phyloP scores from a whole-genome alignment of 2,797 vertebrate genomes.

The Aulostomus chinensis region DNA sequence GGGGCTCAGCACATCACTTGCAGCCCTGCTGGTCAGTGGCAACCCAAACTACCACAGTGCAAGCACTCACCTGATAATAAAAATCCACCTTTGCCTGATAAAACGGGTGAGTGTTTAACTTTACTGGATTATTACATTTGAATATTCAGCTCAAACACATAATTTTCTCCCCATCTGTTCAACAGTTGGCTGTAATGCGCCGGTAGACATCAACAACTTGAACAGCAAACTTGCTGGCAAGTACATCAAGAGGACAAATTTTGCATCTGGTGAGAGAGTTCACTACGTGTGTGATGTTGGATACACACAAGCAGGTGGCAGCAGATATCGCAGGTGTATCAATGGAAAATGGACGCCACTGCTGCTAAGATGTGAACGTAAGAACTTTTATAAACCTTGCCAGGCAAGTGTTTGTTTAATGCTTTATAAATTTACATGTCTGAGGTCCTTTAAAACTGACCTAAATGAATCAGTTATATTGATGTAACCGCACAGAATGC shows the following conservation, averaged over 20 bases:
- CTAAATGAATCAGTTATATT: no score
- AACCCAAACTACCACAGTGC: slow-evolving; percentile 50
- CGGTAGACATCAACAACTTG: neutral
- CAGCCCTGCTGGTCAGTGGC: slow-evolving; percentile 48
- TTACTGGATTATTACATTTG: no score
- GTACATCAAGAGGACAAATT: slow-evolving; percentile 12
- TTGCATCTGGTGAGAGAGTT: slow-evolving; percentile 35
- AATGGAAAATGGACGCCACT: slow-evolving; percentile 58
- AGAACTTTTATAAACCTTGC: slow-evolving; percentile 3
- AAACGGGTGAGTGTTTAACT: no score
- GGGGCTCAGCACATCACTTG: slow-evolving; percentile 48
- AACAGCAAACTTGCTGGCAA: slow-evolving; percentile 23
- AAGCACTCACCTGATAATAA: neutral
- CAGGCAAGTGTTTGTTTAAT: no score
- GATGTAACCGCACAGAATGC: no score
- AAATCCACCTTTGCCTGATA: no score
- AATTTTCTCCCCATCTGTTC: neutral
- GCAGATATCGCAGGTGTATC: slow-evolving; percentile 36
- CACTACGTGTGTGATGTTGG: slow-evolving; percentile 59
- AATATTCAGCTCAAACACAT: no score
- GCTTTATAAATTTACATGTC: neutral
- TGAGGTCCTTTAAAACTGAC: no score
- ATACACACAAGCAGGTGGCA: slow-evolving; percentile 32
- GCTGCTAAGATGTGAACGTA: slow-evolving; percentile 65
- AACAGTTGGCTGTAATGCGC: slow-evolving; percentile 50